Evolutionary conservation across 2,113 vertebrate genomes (phyloP), one percentile per base, ranked within the genome.

Genomic region (Panthera leo): DNA sequence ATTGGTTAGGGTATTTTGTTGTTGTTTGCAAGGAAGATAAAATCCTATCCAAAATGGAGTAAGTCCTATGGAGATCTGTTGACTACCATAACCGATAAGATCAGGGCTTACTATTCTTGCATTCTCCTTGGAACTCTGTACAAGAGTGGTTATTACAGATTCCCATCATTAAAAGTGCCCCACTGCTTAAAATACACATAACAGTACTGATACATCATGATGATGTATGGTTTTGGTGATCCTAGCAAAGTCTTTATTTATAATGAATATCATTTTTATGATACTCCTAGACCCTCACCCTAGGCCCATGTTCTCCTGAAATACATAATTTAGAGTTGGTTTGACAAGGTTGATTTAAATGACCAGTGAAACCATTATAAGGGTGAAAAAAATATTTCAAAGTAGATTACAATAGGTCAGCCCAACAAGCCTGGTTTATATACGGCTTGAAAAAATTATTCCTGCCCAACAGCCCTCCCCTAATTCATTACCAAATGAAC

Each of bases 391-490:
- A 27, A 1, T 13, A 53, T 73, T 85, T 95, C 79, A 19, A 73
- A 87, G 27, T 80, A 34, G 85, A 53, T 71, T 51, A 3, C 71
- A 63, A 55, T 51, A 96, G 19, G 7, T 73, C 29, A 94, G 7
- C 2, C 19, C 48, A 86, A 68, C 18, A 51, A 36, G 2, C 31
- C 83, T 65, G 91, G 27, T 91, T 94, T 92, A 92, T 53, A 55
- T 39, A 80, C 5, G 48, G 19, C 39, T 96, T 42, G 7, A 92
- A 95, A 87, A 87, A 91, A 18, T 23, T 89, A 68, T 96, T 87
- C 23, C 51, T 93, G 36, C 23, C 39, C n/a, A 31, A 21, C 79
- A 68, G 83, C 2, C 6, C 29, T 89, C 9, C 36, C 3, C 2
- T 87, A 75, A 84, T 84, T 96, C 39, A 90, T 48, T 0, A 76